A percentile compares a stretch with the other conserved stretches of the same genome.
phyloP scores from a whole-genome alignment of 2,113 vertebrate species.

The Osmerus mordax region DNA sequence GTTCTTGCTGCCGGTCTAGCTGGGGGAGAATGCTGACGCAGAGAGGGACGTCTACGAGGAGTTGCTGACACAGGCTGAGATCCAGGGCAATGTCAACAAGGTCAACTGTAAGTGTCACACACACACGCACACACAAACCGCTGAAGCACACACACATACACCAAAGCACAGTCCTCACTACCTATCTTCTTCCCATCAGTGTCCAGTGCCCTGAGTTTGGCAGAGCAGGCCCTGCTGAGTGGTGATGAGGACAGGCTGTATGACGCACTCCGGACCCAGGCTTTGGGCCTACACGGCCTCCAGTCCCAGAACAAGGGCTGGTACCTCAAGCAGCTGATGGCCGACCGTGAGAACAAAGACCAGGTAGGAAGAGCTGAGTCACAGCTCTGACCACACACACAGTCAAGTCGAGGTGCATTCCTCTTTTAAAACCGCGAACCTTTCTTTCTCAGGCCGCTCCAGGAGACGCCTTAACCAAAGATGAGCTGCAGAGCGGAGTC shows the following conservation, averaged over 20 bases:
- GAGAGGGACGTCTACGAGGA: constrained; percentile 95
- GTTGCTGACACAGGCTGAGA: constrained; percentile 95
- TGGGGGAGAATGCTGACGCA: constrained; percentile 78
- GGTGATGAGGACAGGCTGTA: constrained; percentile 70
- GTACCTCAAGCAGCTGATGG: constrained; percentile 91
- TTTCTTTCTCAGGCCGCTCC: constrained; percentile 65
- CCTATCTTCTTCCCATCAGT: constrained; percentile 61
- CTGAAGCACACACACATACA: neutral
- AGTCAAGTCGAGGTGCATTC: neutral
- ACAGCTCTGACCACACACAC: too few species aligned
- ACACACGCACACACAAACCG: neutral
- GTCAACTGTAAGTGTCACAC: constrained; percentile 82
- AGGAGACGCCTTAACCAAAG: constrained; percentile 79
- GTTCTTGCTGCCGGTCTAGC: constrained; percentile 36
- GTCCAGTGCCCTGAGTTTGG: constrained; percentile 72
- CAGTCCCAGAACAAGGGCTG: constrained; percentile 84
- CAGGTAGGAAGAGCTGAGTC: constrained; percentile 70
- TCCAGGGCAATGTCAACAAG: constrained; percentile 96
- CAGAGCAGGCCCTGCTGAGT: constrained; percentile 77
- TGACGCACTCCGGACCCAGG: constrained; percentile 72
- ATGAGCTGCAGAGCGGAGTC: constrained; percentile 89
- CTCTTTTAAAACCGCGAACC: neutral
- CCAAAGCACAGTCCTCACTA: neutral
- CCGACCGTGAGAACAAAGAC: constrained; percentile 77
- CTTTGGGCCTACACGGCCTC: constrained; percentile 80